A percentile compares a stretch with the other conserved stretches of the same genome.
Conservation (phyloP, 2,113 vertebrate genomes). For the Petroica traversi region DNA sequence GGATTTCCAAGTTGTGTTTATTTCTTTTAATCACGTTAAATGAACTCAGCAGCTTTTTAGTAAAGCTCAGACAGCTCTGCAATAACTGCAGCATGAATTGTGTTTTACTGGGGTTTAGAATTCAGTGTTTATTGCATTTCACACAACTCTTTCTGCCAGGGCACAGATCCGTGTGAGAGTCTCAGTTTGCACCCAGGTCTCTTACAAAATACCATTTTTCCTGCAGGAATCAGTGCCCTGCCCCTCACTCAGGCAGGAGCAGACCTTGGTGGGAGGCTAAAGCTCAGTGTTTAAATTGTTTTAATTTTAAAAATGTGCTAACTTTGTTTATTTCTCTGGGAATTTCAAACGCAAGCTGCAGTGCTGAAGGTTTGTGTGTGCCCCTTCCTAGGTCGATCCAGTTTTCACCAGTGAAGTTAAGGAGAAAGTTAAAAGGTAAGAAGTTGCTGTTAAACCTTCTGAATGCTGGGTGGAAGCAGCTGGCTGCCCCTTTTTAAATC, state of each 20-base stretch:
- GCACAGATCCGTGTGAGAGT: not conserved
- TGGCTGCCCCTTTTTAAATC: not conserved
- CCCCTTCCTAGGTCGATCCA: constrained; percentile 82
- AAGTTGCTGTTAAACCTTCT: too few species aligned
- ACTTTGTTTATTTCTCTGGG: not conserved
- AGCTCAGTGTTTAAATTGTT: not conserved
- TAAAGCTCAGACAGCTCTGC: not conserved
- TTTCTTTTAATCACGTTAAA: not conserved
- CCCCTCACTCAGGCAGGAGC: not conserved
- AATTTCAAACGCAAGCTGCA: too few species aligned
- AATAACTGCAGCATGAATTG: not conserved
- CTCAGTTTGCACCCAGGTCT: not conserved
- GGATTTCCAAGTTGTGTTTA: not conserved
- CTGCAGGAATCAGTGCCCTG: too few species aligned
- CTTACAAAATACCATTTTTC: too few species aligned
- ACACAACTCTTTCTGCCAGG: not conserved
- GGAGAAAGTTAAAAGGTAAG: constrained; percentile 82
- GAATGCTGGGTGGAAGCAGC: not conserved
- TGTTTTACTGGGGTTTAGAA: not conserved
- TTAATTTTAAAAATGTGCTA: not conserved
- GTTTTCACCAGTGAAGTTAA: constrained; percentile 80
- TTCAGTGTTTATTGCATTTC: not conserved
- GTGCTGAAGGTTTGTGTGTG: too few species aligned
- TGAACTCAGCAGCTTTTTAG: not conserved
- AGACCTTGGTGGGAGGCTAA: not conserved